These are phyloP conservation scores for Chloroclysta siterata DNA, from an alignment of 2,888 invertebrate genomes.

Conservation along the genomic window DNA sequence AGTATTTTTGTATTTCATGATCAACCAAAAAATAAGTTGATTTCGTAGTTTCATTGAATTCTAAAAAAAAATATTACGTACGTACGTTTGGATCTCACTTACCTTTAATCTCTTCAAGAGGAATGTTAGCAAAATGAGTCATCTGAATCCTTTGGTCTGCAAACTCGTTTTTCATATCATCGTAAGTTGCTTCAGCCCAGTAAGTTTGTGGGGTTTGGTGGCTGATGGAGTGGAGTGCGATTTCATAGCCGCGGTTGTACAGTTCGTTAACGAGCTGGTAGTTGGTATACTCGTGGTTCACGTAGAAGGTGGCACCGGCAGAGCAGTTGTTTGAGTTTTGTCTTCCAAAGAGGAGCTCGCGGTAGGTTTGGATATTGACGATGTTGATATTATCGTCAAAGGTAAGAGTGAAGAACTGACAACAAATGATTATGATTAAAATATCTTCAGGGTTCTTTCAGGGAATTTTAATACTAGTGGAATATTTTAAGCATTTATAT, in stretches of 20 bases:
- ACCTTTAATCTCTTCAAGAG: constrained; percentile 67
- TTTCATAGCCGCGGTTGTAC: constrained; percentile 86
- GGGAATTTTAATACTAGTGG: no score
- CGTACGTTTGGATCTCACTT: constrained; percentile 7
- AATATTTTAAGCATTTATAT: no score
- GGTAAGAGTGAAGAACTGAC: constrained; percentile 87
- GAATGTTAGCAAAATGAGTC: constrained; percentile 82
- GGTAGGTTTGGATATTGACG: constrained; percentile 82
- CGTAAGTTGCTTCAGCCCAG: constrained; percentile 84
- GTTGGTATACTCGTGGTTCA: constrained; percentile 90
- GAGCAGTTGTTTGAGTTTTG: constrained; percentile 87
- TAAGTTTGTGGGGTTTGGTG: constrained; percentile 83
- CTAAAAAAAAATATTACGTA: no score
- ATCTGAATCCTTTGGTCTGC: constrained; percentile 84
- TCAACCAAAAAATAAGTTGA: no score
- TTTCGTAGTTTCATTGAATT: no score
- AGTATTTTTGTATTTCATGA: no score
- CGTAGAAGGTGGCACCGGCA: constrained; percentile 87
- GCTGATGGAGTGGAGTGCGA: constrained; percentile 88
- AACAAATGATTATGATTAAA: not conserved
- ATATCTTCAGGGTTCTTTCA: no score
- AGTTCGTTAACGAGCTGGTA: constrained; percentile 86
- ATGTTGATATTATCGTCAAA: constrained; percentile 87
- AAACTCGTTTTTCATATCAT: constrained; percentile 83
- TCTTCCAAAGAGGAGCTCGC: constrained; percentile 76